Evolutionary conservation across 2,797 vertebrate species (phyloP).

Genomic region (Carapus acus): DNA sequence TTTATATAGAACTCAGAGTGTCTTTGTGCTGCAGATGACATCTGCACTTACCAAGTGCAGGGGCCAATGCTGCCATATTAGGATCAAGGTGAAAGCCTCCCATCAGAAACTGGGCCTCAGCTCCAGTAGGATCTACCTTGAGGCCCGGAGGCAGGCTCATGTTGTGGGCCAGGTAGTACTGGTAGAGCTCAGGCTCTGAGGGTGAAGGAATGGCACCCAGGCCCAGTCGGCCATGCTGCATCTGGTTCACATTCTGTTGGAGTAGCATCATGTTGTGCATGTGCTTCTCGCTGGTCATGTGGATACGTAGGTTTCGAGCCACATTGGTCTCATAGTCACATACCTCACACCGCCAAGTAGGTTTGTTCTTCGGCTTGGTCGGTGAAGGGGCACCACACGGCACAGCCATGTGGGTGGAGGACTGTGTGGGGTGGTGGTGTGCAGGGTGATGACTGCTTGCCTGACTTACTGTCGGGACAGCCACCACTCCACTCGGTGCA

Average conservation of each 20-base stretch:
- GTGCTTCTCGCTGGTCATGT: constrained; percentile 99
- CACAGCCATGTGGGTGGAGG: constrained; percentile 81
- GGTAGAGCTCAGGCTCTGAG: constrained; percentile 96
- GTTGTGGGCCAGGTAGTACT: constrained; percentile 98
- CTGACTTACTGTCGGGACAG: constrained; percentile 76
- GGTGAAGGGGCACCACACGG: constrained; percentile 92
- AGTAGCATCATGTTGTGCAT: constrained; percentile 99
- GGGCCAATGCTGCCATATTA: constrained; percentile 83
- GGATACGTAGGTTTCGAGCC: constrained; percentile 95
- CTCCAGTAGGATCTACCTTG: constrained; percentile 85
- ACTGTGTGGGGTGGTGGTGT: constrained; percentile 76
- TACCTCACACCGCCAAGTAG: constrained; percentile 97
- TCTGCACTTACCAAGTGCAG: constrained; percentile 83
- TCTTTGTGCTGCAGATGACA: constrained; percentile 20
- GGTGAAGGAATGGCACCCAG: constrained; percentile 90
- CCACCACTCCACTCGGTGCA: constrained; percentile 79
- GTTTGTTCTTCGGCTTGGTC: constrained; percentile 98
- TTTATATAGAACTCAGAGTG: constrained; percentile 4
- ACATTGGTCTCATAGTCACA: constrained; percentile 99
- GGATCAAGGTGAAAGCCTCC: constrained; percentile 93
- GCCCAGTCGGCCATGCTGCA: constrained; percentile 88
- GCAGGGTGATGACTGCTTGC: constrained; percentile 75
- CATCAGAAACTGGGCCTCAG: constrained; percentile 91
- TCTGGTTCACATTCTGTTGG: constrained; percentile 96
- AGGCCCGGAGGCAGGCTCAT: constrained; percentile 89